Percentiles rank a stretch among this genome's conserved stretches.
These are phyloP conservation scores for Choristoneura fumiferana DNA, from an alignment of 1,140 invertebrate genomes.

Conservation along the genomic window DNA sequence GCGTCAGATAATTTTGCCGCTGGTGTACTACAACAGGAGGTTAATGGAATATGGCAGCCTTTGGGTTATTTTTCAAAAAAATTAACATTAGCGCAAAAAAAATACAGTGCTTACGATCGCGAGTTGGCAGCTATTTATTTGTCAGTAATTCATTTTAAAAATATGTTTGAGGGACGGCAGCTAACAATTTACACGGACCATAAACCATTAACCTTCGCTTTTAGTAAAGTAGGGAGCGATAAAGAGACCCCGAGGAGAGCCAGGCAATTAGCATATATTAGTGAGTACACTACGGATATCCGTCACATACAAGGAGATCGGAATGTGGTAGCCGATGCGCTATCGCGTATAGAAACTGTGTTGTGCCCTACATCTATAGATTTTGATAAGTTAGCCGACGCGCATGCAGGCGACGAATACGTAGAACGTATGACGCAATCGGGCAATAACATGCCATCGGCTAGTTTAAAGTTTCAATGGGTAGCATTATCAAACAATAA, in stretches of 20 bases:
- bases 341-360: conserved; percentile 19
- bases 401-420: no score
- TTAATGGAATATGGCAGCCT: conserved; percentile 28
- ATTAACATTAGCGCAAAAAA: conserved; percentile 34
- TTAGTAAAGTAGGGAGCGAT: conserved; percentile 43
- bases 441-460: no score
- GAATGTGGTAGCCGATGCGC: conserved; percentile 21
- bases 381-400: no score
- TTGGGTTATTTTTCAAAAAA: conserved; percentile 56
- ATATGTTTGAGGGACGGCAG: conserved; percentile 39
- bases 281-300: conserved; percentile 16
- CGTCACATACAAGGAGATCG: conserved; percentile 12
- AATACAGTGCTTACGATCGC: conserved; percentile 31
- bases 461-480: no score
- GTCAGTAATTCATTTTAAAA: conserved; percentile 36
- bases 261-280: neutral
- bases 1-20: conserved; percentile 52
- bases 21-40: conserved; percentile 48
- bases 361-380: no score
- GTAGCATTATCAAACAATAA: no score
- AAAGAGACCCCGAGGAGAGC: neutral
- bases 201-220: no score
- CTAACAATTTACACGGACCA: conserved; percentile 60
- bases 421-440: no score
- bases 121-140: no score